A percentile compares a stretch with the other conserved stretches of the same genome.
phyloP scores from a whole-genome alignment of 2,113 vertebrate species.

The Oxygymnocypris stewartii region DNA sequence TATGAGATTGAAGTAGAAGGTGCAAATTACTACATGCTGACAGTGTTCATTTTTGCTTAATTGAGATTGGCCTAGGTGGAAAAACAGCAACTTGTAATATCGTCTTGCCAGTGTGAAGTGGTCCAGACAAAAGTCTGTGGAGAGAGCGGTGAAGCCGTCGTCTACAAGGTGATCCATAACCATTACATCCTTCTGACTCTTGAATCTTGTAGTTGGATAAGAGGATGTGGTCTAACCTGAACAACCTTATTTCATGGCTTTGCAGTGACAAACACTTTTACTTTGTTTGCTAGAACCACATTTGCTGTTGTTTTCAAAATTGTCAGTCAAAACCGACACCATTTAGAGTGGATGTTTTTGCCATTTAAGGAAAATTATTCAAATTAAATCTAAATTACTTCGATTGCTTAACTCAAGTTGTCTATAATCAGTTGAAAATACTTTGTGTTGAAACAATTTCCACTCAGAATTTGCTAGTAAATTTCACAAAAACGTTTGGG shows the following conservation, averaged over 20 bases:
- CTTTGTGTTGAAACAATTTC: neutral
- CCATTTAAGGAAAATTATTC: neutral
- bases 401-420: neutral
- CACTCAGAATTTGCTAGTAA: neutral
- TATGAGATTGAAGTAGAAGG: neutral
- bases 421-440: neutral
- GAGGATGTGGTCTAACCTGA: slow-evolving; percentile 12
- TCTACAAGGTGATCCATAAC: neutral
- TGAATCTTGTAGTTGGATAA: neutral
- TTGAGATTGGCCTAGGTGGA: neutral
- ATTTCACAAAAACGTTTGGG: neutral
- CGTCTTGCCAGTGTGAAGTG: neutral
- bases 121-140: neutral
- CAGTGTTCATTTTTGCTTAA: slow-evolving; percentile 7
- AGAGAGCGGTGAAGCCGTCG: neutral
- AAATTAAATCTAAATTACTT: neutral
- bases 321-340: neutral
- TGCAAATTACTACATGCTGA: neutral
- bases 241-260: neutral
- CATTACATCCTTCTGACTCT: neutral
- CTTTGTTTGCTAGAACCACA: neutral
- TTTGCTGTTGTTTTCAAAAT: neutral
- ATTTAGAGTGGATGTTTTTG: neutral
- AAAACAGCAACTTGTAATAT: neutral
- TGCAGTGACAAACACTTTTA: neutral